A percentile compares a stretch with the other conserved stretches of the same genome.
These are phyloP conservation scores for Argya squamiceps DNA, from an alignment of 2,797 vertebrate genomes.

Conservation along the genomic window DNA sequence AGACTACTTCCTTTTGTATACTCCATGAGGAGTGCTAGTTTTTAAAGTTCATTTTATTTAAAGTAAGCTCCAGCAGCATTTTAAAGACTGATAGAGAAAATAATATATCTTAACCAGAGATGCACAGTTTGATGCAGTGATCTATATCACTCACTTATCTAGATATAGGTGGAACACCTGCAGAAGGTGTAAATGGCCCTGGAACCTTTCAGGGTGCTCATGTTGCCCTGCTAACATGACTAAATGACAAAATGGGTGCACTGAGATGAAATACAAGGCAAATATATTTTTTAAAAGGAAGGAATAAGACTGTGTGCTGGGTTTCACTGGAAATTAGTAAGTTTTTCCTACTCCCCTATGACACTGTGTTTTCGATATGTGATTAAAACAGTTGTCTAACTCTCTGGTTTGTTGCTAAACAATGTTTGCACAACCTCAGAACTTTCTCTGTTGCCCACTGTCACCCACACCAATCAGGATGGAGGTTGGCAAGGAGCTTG, in stretches of 20 bases:
- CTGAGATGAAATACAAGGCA: background rate
- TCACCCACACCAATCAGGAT: rapidly evolving
- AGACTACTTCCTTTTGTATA: background rate
- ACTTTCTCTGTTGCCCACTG: background rate
- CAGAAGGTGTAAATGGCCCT: background rate
- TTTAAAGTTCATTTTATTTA: background rate
- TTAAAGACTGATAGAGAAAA: background rate
- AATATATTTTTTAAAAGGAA: background rate
- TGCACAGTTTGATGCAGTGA: background rate
- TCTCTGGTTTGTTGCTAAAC: background rate
- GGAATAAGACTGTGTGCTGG: background rate
- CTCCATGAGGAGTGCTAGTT: background rate
- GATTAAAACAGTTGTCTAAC: background rate
- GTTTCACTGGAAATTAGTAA: background rate
- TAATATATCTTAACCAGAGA: background rate
- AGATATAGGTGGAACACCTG: background rate
- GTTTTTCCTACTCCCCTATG: background rate
- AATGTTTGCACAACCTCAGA: background rate
- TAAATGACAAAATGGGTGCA: background rate
- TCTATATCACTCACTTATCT: background rate
- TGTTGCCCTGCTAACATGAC: rapidly evolving
- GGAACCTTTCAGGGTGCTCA: background rate
- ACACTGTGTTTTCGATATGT: background rate
- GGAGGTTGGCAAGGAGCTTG: background rate
- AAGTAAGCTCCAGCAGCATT: background rate